These are phyloP conservation scores for Cephonodes hylas DNA, from an alignment of 2,888 invertebrate species.

Conservation along the genomic window DNA sequence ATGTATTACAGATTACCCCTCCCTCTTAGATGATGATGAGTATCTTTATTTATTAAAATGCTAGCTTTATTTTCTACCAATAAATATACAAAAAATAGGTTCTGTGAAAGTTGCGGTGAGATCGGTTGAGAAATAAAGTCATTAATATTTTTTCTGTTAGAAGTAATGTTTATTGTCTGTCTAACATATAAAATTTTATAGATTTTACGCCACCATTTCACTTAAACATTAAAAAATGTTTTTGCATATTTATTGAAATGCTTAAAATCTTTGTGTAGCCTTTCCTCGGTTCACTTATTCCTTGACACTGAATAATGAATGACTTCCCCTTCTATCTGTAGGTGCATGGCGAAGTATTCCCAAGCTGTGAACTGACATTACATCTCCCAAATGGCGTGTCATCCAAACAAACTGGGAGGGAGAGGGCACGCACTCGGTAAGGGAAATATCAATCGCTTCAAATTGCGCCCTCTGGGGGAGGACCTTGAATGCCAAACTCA, in stretches of 20 bases:
- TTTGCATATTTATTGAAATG: neutral
- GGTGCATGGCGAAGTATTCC: conserved; percentile 30
- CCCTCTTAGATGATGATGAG: no score
- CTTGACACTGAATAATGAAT: conserved; percentile 24
- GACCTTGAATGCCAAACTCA: conserved; percentile 62
- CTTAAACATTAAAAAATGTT: neutral
- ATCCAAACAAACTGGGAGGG: conserved; percentile 15
- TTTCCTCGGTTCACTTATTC: conserved; percentile 11
- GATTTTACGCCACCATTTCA: no score
- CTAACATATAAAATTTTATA: no score
- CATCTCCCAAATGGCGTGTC: conserved; percentile 15
- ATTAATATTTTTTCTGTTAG: no score
- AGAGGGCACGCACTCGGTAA: conserved; percentile 19
- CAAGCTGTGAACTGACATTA: conserved; percentile 24
- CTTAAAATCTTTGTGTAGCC: neutral
- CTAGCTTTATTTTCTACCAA: no score
- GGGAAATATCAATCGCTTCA: conserved; percentile 60
- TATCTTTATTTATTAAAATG: no score
- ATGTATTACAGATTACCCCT: no score
- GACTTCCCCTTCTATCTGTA: conserved; percentile 19
- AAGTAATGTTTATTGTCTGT: no score
- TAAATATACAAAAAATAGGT: no score
- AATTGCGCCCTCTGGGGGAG: conserved; percentile 48
- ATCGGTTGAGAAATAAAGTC: no score
- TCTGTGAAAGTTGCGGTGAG: no score